Evolutionary conservation across 2,797 vertebrate species (phyloP).

Genomic region (Neostethus bicornis): DNA sequence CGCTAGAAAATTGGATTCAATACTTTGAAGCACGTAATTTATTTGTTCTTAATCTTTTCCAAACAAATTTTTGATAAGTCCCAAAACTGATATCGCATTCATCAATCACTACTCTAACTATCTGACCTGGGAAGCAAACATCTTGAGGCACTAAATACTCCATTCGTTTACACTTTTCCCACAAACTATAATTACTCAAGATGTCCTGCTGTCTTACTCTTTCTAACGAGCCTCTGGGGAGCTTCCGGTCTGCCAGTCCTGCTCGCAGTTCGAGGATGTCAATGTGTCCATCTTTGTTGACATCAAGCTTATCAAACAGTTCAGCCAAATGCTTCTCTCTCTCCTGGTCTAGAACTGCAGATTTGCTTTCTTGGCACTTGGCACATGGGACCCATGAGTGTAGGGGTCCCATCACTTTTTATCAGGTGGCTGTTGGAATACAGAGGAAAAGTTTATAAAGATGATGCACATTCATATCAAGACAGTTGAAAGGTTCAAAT

Average conservation of each 20-base stretch:
- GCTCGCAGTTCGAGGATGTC: conserved; percentile 86
- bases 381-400: conserved; percentile 47
- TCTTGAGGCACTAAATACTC: background rate
- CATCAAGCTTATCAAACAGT: conserved; percentile 87
- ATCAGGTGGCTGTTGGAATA: conserved; percentile 24
- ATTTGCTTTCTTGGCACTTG: conserved; percentile 60
- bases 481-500: background rate
- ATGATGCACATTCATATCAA: background rate
- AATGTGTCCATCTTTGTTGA: conserved; percentile 88
- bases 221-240: conserved; percentile 72
- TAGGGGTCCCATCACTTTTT: conserved; percentile 54
- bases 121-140: background rate
- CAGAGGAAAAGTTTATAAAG: background rate
- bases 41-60: background rate
- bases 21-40: background rate
- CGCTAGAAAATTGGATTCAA: background rate
- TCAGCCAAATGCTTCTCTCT: conserved; percentile 79
- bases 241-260: conserved; percentile 82
- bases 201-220: conserved; percentile 69
- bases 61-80: background rate
- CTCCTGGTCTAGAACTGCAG: conserved; percentile 65
- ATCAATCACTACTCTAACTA: background rate
- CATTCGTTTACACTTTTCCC: background rate
- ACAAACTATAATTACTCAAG: background rate
- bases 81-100: background rate